phyloP scores from a whole-genome alignment of 2,113 vertebrate genomes.

The Grallaria varia region DNA sequence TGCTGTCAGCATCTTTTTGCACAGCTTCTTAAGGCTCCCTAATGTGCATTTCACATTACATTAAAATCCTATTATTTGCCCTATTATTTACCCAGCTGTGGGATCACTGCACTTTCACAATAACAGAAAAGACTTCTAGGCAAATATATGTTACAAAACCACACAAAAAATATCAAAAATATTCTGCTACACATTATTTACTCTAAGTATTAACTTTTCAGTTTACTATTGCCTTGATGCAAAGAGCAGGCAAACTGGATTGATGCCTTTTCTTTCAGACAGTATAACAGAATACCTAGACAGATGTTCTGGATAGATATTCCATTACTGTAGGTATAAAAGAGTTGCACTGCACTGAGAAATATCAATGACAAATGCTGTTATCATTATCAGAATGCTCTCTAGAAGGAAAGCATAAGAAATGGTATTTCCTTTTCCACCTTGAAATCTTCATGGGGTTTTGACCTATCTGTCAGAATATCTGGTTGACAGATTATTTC shows the following conservation, averaged over 20 bases:
- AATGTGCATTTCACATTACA: conserved; percentile 44
- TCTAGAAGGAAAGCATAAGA: not conserved
- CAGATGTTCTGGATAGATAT: not conserved
- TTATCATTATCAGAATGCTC: not conserved
- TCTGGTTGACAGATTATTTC: not conserved
- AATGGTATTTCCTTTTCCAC: not conserved
- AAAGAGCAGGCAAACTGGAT: not conserved
- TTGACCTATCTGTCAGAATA: not conserved
- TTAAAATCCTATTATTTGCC: conserved; percentile 25
- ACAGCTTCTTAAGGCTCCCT: not conserved
- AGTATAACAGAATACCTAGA: not conserved
- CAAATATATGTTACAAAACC: not conserved
- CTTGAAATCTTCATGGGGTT: not conserved
- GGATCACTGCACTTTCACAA: not conserved
- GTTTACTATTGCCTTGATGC: not conserved
- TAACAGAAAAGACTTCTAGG: not conserved
- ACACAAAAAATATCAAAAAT: not conserved
- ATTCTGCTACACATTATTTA: not conserved
- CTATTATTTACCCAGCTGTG: not conserved
- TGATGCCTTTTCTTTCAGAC: not conserved
- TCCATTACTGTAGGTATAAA: not conserved
- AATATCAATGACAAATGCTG: not conserved
- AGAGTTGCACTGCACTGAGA: not conserved
- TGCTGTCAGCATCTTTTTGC: conserved; percentile 47
- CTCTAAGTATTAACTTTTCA: not conserved